A percentile compares a stretch with the other conserved stretches of the same genome.
Conservation (phyloP, 2,797 vertebrate species). For the Tympanoctomys barrerae region DNA sequence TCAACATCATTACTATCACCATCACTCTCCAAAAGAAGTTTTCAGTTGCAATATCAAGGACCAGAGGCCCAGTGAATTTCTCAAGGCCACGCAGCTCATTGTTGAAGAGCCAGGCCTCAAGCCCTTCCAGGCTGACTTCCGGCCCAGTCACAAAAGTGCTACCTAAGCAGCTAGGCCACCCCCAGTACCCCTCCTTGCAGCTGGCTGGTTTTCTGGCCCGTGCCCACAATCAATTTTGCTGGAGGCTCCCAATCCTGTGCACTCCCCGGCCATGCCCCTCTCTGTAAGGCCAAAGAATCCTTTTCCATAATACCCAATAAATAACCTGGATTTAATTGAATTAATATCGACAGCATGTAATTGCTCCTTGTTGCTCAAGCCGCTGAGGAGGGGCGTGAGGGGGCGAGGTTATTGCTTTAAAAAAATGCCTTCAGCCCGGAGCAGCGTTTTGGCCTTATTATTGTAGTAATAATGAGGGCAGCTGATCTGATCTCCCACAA, state of each 20-base stretch:
- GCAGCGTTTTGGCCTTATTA: slow-evolving; percentile 94
- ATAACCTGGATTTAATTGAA: slow-evolving; percentile 89
- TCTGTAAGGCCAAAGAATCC: slow-evolving; percentile 82
- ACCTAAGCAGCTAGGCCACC: background rate
- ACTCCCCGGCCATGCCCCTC: slow-evolving; percentile 36
- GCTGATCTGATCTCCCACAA: slow-evolving; percentile 97
- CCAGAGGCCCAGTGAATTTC: background rate
- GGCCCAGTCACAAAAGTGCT: background rate
- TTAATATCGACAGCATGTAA: slow-evolving; percentile 91
- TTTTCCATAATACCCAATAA: slow-evolving; percentile 85
- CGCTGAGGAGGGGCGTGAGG: slow-evolving; percentile 79
- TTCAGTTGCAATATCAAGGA: background rate
- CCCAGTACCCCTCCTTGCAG: background rate
- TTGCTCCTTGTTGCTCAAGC: slow-evolving; percentile 87
- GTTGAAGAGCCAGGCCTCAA: background rate
- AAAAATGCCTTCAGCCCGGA: slow-evolving; percentile 88
- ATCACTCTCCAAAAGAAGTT: background rate
- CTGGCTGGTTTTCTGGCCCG: background rate
- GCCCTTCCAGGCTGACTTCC: fast-evolving
- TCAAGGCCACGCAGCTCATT: background rate
- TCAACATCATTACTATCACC: background rate
- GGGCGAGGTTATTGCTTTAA: slow-evolving; percentile 87
- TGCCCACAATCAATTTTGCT: background rate
- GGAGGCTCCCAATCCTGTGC: background rate
- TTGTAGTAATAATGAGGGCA: slow-evolving; percentile 96